Evolutionary conservation across 2,797 vertebrate species (phyloP).

Genomic region (Amniataba percoides): DNA sequence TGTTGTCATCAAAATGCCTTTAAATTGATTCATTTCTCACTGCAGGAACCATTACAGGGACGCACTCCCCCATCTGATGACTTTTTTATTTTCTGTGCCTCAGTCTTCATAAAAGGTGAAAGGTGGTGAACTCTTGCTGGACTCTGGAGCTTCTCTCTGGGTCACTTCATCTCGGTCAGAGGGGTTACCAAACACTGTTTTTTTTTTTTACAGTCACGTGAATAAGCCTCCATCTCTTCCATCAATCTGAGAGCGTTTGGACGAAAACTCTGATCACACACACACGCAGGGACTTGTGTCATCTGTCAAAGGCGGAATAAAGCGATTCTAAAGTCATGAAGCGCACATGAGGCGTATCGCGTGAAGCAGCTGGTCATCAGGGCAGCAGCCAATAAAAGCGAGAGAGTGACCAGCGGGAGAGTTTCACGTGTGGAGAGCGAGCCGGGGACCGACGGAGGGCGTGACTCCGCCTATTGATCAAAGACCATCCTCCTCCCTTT

Average conservation of each 20-base stretch:
- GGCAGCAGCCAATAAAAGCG: conserved; percentile 47
- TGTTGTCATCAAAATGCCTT: neutral
- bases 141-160: neutral
- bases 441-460: conserved; percentile 45
- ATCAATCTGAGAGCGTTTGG: neutral
- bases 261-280: neutral
- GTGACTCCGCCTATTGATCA: conserved; percentile 84
- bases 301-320: neutral
- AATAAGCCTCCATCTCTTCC: neutral
- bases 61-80: neutral
- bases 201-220: neutral
- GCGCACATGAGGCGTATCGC: neutral
- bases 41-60: neutral
- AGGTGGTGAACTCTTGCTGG: neutral
- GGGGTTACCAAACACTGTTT: no score
- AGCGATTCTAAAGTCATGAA: neutral
- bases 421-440: conserved; percentile 56
- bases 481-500: conserved; percentile 80
- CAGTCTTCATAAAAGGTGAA: neutral
- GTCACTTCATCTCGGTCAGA: neutral
- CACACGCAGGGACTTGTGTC: neutral
- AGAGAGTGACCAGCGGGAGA: conserved; percentile 51
- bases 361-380: conserved; percentile 13
- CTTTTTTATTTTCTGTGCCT: neutral
- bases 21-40: neutral